Conservation (phyloP, 2,888 invertebrate species). For the Spisula subtruncata region DNA sequence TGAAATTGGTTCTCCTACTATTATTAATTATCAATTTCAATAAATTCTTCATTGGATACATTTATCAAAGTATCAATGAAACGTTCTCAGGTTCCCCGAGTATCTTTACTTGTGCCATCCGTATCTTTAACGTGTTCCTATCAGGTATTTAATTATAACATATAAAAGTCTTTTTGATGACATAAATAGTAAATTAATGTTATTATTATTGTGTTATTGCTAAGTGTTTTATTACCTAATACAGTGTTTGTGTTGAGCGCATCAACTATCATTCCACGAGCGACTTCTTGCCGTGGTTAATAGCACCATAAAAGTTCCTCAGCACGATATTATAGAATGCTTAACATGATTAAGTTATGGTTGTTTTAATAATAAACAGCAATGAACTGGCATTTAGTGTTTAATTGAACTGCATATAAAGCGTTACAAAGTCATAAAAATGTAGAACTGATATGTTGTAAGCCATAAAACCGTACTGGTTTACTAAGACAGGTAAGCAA, state of each 20-base stretch:
- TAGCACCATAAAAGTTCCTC: slow-evolving; percentile 3
- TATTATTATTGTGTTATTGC: slow-evolving; percentile 15
- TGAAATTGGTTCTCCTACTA: background rate
- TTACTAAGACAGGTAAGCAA: background rate
- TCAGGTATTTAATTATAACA: slow-evolving; percentile 24
- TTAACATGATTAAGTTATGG: slow-evolving; percentile 21
- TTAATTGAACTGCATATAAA: slow-evolving; percentile 8
- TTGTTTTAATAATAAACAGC: slow-evolving; percentile 8
- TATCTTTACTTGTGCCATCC: background rate
- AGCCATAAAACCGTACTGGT: background rate
- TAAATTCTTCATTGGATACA: background rate
- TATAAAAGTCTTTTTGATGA: background rate
- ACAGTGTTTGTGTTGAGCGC: background rate
- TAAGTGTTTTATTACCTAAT: slow-evolving; percentile 18
- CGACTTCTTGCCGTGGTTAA: background rate
- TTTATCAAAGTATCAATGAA: slow-evolving; percentile 7
- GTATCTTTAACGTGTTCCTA: background rate
- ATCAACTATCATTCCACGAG: background rate
- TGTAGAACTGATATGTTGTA: background rate
- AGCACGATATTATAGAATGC: background rate
- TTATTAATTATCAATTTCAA: background rate
- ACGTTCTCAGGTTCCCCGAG: background rate
- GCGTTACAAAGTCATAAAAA: background rate
- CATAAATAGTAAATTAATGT: slow-evolving; percentile 29
- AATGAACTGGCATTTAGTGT: slow-evolving; percentile 26